These are phyloP conservation scores for Drosophila kepulauana DNA, from an alignment of 1,140 invertebrate species.

Conservation along the genomic window DNA sequence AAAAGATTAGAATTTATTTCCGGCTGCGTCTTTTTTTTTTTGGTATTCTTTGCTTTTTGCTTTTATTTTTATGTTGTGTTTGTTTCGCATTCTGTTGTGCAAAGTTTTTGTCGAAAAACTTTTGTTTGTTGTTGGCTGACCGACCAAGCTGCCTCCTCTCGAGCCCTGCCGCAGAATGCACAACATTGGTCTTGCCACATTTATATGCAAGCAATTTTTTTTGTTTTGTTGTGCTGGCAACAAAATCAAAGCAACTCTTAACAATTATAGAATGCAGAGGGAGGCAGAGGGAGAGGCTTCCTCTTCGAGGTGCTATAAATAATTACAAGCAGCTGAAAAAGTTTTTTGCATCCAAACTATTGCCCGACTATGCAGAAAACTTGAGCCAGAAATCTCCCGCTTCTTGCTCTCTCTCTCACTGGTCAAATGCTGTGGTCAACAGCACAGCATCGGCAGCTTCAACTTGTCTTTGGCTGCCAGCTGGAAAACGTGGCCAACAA, in stretches of 20 bases:
- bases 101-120: slow-evolving; percentile 32
- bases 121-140: slow-evolving; percentile 45
- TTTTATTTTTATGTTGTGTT: slow-evolving; percentile 29
- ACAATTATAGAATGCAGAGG: slow-evolving; percentile 36
- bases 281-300: background rate
- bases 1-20: slow-evolving; percentile 52
- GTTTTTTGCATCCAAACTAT: slow-evolving; percentile 50
- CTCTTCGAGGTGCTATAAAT: slow-evolving; percentile 70
- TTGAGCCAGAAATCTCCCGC: slow-evolving; percentile 19
- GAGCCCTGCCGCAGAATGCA: slow-evolving; percentile 18
- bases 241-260: slow-evolving; percentile 41
- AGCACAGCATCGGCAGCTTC: slow-evolving; percentile 9
- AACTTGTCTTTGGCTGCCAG: slow-evolving; percentile 43
- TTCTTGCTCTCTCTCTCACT: background rate
- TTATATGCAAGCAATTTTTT: slow-evolving; percentile 23
- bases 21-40: slow-evolving; percentile 30
- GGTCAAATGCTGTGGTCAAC: slow-evolving; percentile 42
- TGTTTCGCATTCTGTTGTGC: slow-evolving; percentile 34
- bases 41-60: background rate
- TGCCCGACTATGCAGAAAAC: slow-evolving; percentile 44
- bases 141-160: slow-evolving; percentile 2
- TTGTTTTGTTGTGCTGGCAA: background rate
- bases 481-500: slow-evolving; percentile 46
- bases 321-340: slow-evolving; percentile 73
- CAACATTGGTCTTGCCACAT: slow-evolving; percentile 42